Percentiles rank a stretch among this genome's conserved stretches.
Conservation (phyloP, 2,113 vertebrate species). For the Pollimyrus isidori region DNA sequence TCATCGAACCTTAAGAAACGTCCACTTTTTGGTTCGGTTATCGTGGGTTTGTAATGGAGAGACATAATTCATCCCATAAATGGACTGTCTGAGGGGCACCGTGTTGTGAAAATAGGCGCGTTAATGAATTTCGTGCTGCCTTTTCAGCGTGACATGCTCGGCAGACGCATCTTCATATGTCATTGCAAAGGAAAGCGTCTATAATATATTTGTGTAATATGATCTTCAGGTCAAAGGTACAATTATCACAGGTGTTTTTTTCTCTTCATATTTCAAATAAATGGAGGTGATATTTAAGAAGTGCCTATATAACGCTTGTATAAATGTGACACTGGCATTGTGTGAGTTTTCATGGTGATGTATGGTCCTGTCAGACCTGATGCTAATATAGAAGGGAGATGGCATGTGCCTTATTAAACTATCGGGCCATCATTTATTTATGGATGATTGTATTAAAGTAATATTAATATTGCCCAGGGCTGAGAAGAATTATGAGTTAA, state of each 20-base stretch:
- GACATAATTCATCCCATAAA: neutral
- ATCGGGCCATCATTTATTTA: conserved; percentile 66
- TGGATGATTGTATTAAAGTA: conserved; percentile 62
- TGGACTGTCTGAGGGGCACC: neutral
- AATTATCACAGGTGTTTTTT: neutral
- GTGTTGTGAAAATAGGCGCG: neutral
- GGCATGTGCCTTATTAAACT: conserved; percentile 59
- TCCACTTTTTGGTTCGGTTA: neutral
- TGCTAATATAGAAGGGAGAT: conserved; percentile 38
- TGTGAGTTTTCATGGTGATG: conserved; percentile 33
- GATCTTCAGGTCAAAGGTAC: neutral
- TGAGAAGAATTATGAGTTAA: conserved; percentile 57
- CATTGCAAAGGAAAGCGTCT: neutral
- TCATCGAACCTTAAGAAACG: neutral
- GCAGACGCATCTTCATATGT: neutral
- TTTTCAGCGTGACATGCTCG: neutral
- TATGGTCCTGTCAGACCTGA: conserved; percentile 35
- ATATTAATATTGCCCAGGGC: conserved; percentile 71
- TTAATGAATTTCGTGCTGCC: neutral
- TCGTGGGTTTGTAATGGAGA: neutral
- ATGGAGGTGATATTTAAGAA: conserved; percentile 3
- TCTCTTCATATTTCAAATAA: conserved; percentile 2
- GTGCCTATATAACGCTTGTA: neutral
- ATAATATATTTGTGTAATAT: neutral
- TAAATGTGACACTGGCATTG: neutral